Conservation (phyloP, 2,888 invertebrate species). For the Gymnoscelis rufifasciata region DNA sequence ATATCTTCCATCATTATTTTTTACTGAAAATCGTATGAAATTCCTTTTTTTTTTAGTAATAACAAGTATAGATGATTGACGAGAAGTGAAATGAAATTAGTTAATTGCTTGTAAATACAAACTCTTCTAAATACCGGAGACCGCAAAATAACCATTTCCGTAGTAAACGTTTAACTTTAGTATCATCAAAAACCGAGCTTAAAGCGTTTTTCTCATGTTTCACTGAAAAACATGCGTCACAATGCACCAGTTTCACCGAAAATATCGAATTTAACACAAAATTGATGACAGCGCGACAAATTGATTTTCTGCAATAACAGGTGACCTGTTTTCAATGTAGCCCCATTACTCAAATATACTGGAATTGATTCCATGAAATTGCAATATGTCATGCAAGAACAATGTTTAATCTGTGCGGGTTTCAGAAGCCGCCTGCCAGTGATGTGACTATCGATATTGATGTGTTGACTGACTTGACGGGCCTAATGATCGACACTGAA, state of each 20-base stretch:
- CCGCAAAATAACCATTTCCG: no score
- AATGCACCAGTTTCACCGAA: background rate
- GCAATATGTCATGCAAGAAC: conserved; percentile 7
- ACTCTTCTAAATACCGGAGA: no score
- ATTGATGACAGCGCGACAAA: conserved; percentile 13
- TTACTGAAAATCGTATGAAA: no score
- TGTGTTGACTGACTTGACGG: background rate
- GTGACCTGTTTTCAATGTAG: conserved; percentile 15
- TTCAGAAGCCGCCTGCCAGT: background rate
- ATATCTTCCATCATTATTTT: no score
- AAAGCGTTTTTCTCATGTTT: no score
- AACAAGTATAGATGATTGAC: no score
- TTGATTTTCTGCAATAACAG: conserved; percentile 16
- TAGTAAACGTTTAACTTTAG: no score
- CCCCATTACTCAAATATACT: conserved; percentile 15
- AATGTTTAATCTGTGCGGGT: conserved; percentile 5
- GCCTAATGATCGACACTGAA: no score
- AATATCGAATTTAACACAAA: conserved; percentile 10
- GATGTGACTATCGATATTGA: background rate
- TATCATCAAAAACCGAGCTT: no score
- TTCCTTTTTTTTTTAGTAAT: no score
- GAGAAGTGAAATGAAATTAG: no score
- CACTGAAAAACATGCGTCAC: background rate
- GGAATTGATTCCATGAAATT: conserved; percentile 9
- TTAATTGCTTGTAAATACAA: no score